Evolutionary conservation across 1,140 invertebrate genomes (phyloP), one percentile per base, ranked within the genome.

Genomic region (Uloborus diversus): DNA sequence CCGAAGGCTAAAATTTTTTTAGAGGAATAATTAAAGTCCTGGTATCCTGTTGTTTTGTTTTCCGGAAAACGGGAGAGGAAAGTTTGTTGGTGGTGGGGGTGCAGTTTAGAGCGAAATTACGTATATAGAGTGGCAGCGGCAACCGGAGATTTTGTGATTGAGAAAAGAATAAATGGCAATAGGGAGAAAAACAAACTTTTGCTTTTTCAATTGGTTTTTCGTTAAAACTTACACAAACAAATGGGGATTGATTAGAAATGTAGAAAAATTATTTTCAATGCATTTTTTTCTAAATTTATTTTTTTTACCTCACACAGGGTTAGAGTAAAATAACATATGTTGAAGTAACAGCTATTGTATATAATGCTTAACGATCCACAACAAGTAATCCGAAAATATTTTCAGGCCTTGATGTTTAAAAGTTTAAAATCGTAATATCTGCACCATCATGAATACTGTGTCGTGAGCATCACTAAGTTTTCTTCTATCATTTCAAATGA

Each of bases 1-100:
- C 47, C 32, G 57, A 42, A 30, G 23, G 47, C n/a, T 65, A 78
- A 78, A 78, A 66, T 47, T 56, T 65, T 35, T 62, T 78, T 47
- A 42, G 47, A 17, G 61, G 73, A 78, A 78, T 78, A 78, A 78
- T 78, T 78, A 78, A 78, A 78, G 61, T 78, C 57, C 61, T 62
- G 56, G 49, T 78, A 78, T 78, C 73, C 73, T 78, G 73, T 78
- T 78, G 73, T 78, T 78, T 78, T 78, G 73, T 78, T 78, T 78
- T 65, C 73, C 73, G 61, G 59, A 78, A 65, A 78, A 37, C 14
- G 28, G 70, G 68, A 61, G 69, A 57, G 27, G 13, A 5, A 5
- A 20, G 42, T 65, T 65, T 35, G 23, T 20, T 9, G 17, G 37
- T 37, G 47, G 28, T 30, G 23, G 28, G 66, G 35, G 14, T 30